Conservation (phyloP, 2,797 vertebrate genomes). For the Sebastes iracundus region DNA sequence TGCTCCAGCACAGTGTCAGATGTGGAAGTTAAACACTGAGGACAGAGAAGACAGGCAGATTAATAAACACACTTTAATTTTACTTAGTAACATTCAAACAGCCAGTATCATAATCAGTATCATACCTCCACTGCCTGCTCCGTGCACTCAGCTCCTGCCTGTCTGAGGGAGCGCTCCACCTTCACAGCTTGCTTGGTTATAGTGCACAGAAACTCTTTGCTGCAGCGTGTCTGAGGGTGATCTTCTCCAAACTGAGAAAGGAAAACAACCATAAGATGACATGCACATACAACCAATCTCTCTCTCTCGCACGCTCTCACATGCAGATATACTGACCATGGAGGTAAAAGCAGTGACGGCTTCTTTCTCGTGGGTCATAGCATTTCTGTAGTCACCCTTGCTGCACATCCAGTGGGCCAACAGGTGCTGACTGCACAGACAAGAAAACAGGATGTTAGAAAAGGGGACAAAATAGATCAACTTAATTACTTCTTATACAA, state of each 20-base stretch:
- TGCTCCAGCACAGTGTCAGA: constrained; percentile 82
- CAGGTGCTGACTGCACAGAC: constrained; percentile 82
- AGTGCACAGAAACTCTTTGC: constrained; percentile 83
- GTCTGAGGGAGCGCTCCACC: constrained; percentile 85
- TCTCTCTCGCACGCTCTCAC: neutral
- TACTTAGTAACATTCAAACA: neutral
- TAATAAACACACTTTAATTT: neutral
- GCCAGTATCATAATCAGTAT: neutral
- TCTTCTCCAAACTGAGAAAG: constrained; percentile 81
- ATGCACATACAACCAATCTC: neutral
- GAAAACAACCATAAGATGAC: neutral
- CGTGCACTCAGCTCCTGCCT: constrained; percentile 75
- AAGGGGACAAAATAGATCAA: neutral
- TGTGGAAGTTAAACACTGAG: constrained; percentile 80
- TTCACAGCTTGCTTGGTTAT: constrained; percentile 88
- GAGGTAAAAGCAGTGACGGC: constrained; percentile 82
- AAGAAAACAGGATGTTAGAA: constrained; percentile 3
- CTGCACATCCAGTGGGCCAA: constrained; percentile 85
- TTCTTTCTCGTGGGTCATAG: constrained; percentile 86
- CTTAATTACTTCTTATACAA: neutral
- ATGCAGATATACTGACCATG: constrained; percentile 71
- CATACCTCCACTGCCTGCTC: constrained; percentile 76
- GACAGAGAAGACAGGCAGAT: neutral
- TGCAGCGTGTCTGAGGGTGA: constrained; percentile 82
- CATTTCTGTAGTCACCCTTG: constrained; percentile 84